Conservation (phyloP, 2,113 vertebrate species). For the Marmota flaviventris region DNA sequence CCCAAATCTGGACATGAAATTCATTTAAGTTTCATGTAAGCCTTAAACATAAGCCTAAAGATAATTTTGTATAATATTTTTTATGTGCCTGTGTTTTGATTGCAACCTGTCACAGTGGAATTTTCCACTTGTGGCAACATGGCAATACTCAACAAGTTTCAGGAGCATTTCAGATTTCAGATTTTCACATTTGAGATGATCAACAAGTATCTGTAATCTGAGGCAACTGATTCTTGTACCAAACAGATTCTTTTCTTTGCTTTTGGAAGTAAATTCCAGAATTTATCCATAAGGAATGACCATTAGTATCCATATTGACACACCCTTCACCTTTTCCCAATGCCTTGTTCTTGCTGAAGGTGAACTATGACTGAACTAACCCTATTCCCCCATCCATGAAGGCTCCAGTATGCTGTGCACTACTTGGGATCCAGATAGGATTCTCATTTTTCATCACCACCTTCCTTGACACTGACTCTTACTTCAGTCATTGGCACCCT, state of each 20-base stretch:
- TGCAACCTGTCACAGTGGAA: background rate
- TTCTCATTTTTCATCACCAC: background rate
- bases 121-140: background rate
- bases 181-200: background rate
- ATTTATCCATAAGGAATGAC: fast-evolving
- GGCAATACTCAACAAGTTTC: background rate
- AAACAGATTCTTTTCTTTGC: background rate
- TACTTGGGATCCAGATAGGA: background rate
- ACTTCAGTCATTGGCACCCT: background rate
- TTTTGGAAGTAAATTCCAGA: background rate
- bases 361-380: too few relatives aligned
- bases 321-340: background rate
- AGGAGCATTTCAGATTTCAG: background rate
- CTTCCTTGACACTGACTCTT: background rate
- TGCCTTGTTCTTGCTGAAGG: background rate
- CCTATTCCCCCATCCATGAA: too few relatives aligned
- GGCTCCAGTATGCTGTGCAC: background rate
- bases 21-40: background rate
- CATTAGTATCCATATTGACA: background rate
- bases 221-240: background rate
- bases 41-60: background rate
- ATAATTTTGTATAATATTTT: background rate
- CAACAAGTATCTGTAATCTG: background rate
- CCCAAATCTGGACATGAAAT: background rate
- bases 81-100: background rate